Conservation (phyloP, 1,140 invertebrate species). For the Mamestra configurata region DNA sequence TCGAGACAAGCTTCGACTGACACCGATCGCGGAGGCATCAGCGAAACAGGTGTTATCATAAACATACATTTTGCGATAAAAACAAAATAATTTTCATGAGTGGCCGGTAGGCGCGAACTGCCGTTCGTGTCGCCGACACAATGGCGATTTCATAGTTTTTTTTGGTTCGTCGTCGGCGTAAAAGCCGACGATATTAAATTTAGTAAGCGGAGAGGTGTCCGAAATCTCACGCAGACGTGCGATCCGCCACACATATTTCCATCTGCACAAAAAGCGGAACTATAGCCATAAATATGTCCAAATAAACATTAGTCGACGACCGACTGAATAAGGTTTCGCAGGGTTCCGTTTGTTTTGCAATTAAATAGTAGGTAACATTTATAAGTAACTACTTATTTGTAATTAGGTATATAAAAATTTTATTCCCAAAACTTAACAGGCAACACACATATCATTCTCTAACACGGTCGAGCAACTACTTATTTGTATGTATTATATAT, state of each 20-base stretch:
- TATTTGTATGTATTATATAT: no score
- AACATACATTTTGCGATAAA: slow-evolving; percentile 88
- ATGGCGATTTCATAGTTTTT: slow-evolving; percentile 86
- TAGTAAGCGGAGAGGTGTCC: slow-evolving; percentile 87
- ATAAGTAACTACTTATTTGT: no score
- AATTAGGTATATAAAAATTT: no score
- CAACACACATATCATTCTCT: no score
- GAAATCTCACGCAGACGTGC: slow-evolving; percentile 87
- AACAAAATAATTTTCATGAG: slow-evolving; percentile 88
- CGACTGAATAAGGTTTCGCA: slow-evolving; percentile 69
- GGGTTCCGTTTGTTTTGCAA: slow-evolving; percentile 65
- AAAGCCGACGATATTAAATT: slow-evolving; percentile 87
- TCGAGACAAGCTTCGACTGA: slow-evolving; percentile 83
- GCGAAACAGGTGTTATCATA: slow-evolving; percentile 88
- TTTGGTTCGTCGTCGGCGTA: slow-evolving; percentile 80
- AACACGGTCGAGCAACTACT: no score
- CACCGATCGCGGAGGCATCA: slow-evolving; percentile 86
- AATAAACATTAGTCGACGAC: slow-evolving; percentile 86
- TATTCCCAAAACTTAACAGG: no score
- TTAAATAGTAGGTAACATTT: slow-evolving; percentile 17
- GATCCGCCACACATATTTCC: slow-evolving; percentile 88
- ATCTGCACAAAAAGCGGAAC: slow-evolving; percentile 87
- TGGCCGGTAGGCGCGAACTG: slow-evolving; percentile 86
- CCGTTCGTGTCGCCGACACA: slow-evolving; percentile 85
- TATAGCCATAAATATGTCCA: slow-evolving; percentile 88